phyloP scores from a whole-genome alignment of 2,113 vertebrate species.

The Chloropsis cyanopogon region DNA sequence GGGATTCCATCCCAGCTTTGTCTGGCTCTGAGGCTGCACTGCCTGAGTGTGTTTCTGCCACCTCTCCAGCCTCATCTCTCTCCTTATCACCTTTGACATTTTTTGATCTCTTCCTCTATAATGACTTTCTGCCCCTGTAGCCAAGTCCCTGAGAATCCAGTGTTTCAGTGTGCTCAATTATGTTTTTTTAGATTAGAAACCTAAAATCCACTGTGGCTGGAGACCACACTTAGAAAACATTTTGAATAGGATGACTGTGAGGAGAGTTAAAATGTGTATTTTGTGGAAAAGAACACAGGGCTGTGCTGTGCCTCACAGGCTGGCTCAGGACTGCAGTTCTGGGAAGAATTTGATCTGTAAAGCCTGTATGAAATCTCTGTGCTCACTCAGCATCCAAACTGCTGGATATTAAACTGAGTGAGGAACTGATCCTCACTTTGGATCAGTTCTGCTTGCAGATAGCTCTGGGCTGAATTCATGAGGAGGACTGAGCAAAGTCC shows the following conservation, averaged over 20 bases:
- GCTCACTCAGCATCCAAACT: not conserved
- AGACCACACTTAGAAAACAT: not conserved
- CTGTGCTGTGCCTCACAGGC: not conserved
- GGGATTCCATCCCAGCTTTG: not conserved
- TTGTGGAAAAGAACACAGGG: not conserved
- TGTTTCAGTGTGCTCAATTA: not conserved
- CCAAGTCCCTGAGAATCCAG: not conserved
- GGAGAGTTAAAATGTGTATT: not conserved
- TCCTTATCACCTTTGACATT: not conserved
- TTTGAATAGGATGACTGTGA: not conserved
- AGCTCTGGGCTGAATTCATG: not conserved
- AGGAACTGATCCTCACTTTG: not conserved
- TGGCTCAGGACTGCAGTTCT: not conserved
- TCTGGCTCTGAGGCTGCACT: not conserved
- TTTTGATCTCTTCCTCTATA: not conserved
- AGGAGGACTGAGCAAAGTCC: not conserved
- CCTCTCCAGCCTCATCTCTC: not conserved
- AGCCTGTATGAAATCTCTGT: not conserved
- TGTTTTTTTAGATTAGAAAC: not conserved
- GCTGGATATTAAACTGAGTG: not conserved
- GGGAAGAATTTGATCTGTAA: not conserved
- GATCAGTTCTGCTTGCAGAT: not conserved
- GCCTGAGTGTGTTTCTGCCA: not conserved
- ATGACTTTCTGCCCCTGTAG: not conserved
- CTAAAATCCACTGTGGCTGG: not conserved